Evolutionary conservation across 2,888 invertebrate species (phyloP).

Genomic region (Psylliodes chrysocephalus): DNA sequence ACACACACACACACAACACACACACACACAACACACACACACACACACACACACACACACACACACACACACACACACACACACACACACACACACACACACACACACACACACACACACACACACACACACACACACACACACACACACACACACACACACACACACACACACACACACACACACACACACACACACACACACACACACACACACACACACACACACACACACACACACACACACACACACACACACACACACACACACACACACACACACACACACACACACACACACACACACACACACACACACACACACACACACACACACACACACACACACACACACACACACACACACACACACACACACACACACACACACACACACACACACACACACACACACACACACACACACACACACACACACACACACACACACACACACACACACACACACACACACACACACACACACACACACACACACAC

Average conservation of each 20-base stretch:
- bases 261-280: slow-evolving; percentile 15
- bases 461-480: slow-evolving; percentile 15
- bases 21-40: too few relatives aligned
- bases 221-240: slow-evolving; percentile 15
- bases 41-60: slow-evolving; percentile 15
- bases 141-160: slow-evolving; percentile 15
- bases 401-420: slow-evolving; percentile 15
- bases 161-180: slow-evolving; percentile 15
- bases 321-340: slow-evolving; percentile 15
- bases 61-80: slow-evolving; percentile 15
- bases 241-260: slow-evolving; percentile 15
- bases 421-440: slow-evolving; percentile 15
- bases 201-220: slow-evolving; percentile 15
- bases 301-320: slow-evolving; percentile 15
- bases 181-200: slow-evolving; percentile 14
- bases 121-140: slow-evolving; percentile 15
- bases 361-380: slow-evolving; percentile 15
- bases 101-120: slow-evolving; percentile 15
- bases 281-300: slow-evolving; percentile 15
- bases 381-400: slow-evolving; percentile 13
- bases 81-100: slow-evolving; percentile 15
- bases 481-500: slow-evolving; percentile 15
- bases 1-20: too few relatives aligned
- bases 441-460: slow-evolving; percentile 15
- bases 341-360: slow-evolving; percentile 15